These are phyloP conservation scores for Drosophila prolongata DNA, from an alignment of 2,888 invertebrate species.

Conservation along the genomic window DNA sequence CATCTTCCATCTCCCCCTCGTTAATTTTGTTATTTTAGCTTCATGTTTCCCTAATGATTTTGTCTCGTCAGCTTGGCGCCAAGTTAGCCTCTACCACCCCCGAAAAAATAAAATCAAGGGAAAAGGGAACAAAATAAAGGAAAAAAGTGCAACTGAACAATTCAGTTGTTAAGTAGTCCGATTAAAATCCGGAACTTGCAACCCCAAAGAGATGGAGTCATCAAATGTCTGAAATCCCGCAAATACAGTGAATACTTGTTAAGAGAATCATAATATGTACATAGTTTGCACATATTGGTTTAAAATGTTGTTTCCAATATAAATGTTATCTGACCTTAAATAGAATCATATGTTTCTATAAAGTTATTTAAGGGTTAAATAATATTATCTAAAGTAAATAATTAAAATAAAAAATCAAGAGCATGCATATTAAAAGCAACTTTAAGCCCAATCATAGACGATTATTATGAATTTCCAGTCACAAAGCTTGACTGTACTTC, in stretches of 20 bases:
- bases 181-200: slow-evolving; percentile 31
- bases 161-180: slow-evolving; percentile 32
- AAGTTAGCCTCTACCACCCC: slow-evolving; percentile 5
- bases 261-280: neutral
- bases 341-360: too few relatives aligned
- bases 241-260: neutral
- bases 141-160: slow-evolving; percentile 40
- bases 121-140: slow-evolving; percentile 19
- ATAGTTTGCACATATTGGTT: too few relatives aligned
- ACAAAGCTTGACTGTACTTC: slow-evolving; percentile 18
- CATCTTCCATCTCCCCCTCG: neutral
- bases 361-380: too few relatives aligned
- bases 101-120: neutral
- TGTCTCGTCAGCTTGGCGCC: slow-evolving; percentile 66
- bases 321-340: neutral
- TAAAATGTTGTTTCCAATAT: too few relatives aligned
- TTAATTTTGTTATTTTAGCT: slow-evolving; percentile 48
- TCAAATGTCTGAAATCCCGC: slow-evolving; percentile 16
- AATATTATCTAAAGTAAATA: neutral
- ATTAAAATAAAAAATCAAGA: too few relatives aligned
- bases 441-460: too few relatives aligned
- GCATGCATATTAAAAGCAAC: too few relatives aligned
- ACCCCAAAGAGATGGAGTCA: slow-evolving; percentile 28
- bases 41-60: slow-evolving; percentile 66
- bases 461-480: too few relatives aligned